Evolutionary conservation across 2,113 vertebrate genomes (phyloP), one percentile per base, ranked within the genome.

Genomic region (Sander vitreus): DNA sequence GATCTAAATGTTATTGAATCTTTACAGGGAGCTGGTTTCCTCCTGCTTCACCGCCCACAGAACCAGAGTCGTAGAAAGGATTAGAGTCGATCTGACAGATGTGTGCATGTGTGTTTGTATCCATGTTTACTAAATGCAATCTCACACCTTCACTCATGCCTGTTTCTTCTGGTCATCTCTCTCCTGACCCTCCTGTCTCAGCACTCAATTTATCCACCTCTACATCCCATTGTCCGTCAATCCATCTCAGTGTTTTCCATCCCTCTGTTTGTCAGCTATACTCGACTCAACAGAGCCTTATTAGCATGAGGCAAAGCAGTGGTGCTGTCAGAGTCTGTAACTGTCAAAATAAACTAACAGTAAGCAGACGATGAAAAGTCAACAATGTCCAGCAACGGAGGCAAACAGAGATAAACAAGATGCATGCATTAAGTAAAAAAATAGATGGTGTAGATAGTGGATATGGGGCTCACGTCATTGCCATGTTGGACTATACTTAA

Each of bases 111-210:
- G 73, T 78, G 55, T 68, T 51, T 66, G 33, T 70, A 2, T 80
- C 57, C n/a, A 43, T 85, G 79, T 83, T 89, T 75, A 63, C 74
- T n/a, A 33, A 57, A 47, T 19, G 51, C 73, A 54, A 19, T 54
- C 75, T 82, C 83, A 85, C 89, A 85, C 87, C 89, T 85, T 68
- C 64, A 72, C 73, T 81, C 81, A 39, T 48, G 45, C 67, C 83
- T 64, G 54, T 85, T 85, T 36, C 70, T 88, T 88, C 76, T 78
- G 89, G 78, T 90, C 86, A 63, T 25, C 66, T 73, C 64, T 47
- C 57, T 53, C 15, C 51, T 63, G 65, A 73, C 84, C 64, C 55
- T 68, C 12, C 8, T 16, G 30, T 74, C 66, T 67, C 45, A 50
- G 15, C n/a, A 18, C 51, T 63, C 60, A 62, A 33, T 75, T 50